Evolutionary conservation across 2,888 invertebrate species (phyloP), one percentile per base, ranked within the genome.

Genomic region (Allolobophora icterica): DNA sequence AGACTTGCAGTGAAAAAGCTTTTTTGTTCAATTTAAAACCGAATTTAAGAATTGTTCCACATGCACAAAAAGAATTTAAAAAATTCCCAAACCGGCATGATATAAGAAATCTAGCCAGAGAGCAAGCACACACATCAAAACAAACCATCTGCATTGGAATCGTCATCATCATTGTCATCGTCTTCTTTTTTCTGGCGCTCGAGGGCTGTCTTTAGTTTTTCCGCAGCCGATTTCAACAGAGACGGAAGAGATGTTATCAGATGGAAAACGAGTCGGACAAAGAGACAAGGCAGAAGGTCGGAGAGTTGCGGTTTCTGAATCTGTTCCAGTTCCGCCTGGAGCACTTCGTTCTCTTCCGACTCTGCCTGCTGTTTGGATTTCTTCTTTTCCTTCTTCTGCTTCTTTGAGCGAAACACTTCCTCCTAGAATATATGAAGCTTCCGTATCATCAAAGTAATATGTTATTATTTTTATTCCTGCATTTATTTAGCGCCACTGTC

Each of bases 171-270:
- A 8, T 90, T 90, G 24, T 92, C 92, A 4, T 93, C 92, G 35
- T 91, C 92, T 15, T 93, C 96, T 13, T 94, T 95, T 33, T 96
- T 93, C 71, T 95, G 96, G 42, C 95, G 95, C 87, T 96, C 96
- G n/a, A 34, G 30, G n/a, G 52, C 42, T 34, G 87, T 52, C 21
- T 33, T 71, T n/a, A 90, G 45, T 90, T 71, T 45, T 71, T 30
- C 90, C 21, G 45, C 45, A 19, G 30, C n/a, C 38, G 30, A 19
- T 33, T 34, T 34, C n/a, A 71, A 21, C 34, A 58, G 17, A 24
- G 33, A 33, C 21, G 90, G 90, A 52, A 34, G 2, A 5, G 95
- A 96, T 91, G 97, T 96, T 93, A 97, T 97, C 91, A 40, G 19
- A 87, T 84, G 45, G 19, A 90, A 38, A 21, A 40, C 17, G 40